Evolutionary conservation across 64 coral and sea anemone genomes (phyloP).

Genomic region (Actinia tenebrosa): DNA sequence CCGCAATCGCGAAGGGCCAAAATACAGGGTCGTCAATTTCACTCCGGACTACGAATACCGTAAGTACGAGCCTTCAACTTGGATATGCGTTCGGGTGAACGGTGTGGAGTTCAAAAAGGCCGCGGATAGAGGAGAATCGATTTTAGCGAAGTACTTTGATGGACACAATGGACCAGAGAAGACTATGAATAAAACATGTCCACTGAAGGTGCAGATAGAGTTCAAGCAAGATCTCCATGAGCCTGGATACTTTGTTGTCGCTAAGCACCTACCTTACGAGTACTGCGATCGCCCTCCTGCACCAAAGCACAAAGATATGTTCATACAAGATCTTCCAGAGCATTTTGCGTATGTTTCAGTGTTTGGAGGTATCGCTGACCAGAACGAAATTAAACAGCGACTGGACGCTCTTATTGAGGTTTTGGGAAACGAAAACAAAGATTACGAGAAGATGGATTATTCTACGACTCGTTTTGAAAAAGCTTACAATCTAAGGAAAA

Average conservation of each 20-base stretch:
- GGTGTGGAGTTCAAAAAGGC: constrained; percentile 46
- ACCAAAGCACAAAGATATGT: constrained; percentile 48
- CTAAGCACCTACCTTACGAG: constrained; percentile 76
- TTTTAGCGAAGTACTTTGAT: constrained; percentile 59
- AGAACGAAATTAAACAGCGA: constrained; percentile 29
- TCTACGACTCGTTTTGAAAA: constrained; percentile 65
- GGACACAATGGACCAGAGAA: constrained; percentile 80
- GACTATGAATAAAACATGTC: constrained; percentile 63
- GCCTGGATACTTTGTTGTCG: constrained; percentile 43
- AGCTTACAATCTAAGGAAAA: constrained; percentile 45
- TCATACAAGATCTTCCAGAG: constrained; percentile 72
- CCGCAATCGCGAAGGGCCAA: constrained; percentile 70
- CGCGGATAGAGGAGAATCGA: constrained; percentile 49
- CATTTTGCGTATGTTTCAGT: constrained; percentile 70
- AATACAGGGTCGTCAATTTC: constrained; percentile 64
- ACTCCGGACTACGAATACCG: constrained; percentile 75
- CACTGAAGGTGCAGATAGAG: constrained; percentile 49
- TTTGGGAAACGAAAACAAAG: constrained; percentile 49
- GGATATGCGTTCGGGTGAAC: constrained; percentile 61
- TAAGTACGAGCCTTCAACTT: constrained; percentile 60
- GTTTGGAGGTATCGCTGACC: constrained; percentile 51
- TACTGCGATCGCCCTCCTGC: constrained; percentile 53
- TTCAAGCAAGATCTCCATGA: constrained; percentile 25
- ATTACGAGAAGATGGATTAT: constrained; percentile 37
- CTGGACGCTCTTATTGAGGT: constrained; percentile 31